Percentiles rank a stretch among this genome's conserved stretches.
These are phyloP conservation scores for Meriones psammophilus DNA, from an alignment of 2,797 vertebrate genomes.

Conservation along the genomic window DNA sequence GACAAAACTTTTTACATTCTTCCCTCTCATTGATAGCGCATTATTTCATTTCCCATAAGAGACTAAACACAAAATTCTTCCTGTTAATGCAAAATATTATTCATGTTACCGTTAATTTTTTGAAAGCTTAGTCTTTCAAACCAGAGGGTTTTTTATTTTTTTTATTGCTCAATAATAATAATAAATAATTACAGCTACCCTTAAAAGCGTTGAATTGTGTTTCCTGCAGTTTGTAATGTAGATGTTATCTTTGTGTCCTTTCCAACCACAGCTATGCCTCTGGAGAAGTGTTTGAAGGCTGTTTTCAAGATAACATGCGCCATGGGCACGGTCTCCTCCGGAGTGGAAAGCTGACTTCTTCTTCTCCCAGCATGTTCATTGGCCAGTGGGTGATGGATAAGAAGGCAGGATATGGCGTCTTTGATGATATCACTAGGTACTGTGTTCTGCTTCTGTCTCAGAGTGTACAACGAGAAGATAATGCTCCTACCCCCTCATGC, in stretches of 20 bases:
- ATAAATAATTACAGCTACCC: neutral
- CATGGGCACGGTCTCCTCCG: constrained; percentile 97
- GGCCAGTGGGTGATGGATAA: constrained; percentile 98
- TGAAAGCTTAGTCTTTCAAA: constrained; percentile 40
- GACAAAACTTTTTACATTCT: constrained; percentile 13
- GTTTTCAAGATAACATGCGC: constrained; percentile 96
- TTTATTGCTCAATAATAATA: constrained; percentile 27
- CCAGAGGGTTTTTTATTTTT: constrained; percentile 16
- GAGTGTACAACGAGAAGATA: neutral
- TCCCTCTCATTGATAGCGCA: neutral
- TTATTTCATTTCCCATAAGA: constrained; percentile 42
- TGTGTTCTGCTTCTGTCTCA: constrained; percentile 37
- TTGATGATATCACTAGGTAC: constrained; percentile 98
- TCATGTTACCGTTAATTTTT: constrained; percentile 24
- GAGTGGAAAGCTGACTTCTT: constrained; percentile 96
- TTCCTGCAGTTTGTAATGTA: neutral
- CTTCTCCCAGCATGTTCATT: constrained; percentile 98
- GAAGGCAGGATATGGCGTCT: constrained; percentile 97
- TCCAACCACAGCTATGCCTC: constrained; percentile 92
- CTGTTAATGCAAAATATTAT: constrained; percentile 27
- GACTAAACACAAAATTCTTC: neutral
- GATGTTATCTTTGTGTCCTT: constrained; percentile 10
- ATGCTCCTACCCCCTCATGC: neutral
- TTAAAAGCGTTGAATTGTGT: constrained; percentile 51
- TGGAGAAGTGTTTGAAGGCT: constrained; percentile 98